Conservation (phyloP, 2,113 vertebrate species). For the Orientallactaga bullata region DNA sequence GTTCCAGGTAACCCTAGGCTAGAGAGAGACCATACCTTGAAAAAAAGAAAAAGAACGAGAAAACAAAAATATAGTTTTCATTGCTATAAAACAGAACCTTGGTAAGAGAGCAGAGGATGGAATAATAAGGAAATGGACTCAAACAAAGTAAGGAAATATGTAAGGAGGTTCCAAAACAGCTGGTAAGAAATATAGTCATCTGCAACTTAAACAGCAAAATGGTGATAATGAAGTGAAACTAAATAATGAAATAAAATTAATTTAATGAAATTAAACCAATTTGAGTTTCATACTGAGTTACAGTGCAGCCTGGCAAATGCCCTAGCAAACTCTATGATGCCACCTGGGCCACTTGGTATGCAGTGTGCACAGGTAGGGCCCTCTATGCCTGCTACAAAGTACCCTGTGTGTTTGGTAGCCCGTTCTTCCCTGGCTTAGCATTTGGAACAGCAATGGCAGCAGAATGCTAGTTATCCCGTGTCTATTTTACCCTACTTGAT, state of each 20-base stretch:
- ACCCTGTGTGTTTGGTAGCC: too few species aligned
- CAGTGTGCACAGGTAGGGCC: not conserved
- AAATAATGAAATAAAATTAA: too few species aligned
- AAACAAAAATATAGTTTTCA: too few species aligned
- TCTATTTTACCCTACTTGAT: not conserved
- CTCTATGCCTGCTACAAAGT: too few species aligned
- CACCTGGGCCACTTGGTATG: not conserved
- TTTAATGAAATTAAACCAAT: not conserved
- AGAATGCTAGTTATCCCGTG: too few species aligned
- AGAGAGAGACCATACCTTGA: too few species aligned
- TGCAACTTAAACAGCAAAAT: not conserved
- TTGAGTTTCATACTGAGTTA: too few species aligned
- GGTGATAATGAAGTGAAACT: too few species aligned
- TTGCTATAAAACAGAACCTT: not conserved
- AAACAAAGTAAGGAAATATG: not conserved
- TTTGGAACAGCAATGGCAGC: not conserved
- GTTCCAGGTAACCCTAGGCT: too few species aligned
- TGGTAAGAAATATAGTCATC: not conserved
- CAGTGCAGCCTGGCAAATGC: too few species aligned
- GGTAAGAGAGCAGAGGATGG: not conserved
- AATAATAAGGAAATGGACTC: conserved; percentile 30
- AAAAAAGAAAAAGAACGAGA: too few species aligned
- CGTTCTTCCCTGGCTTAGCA: not conserved
- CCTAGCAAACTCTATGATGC: not conserved
- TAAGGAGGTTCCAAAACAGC: not conserved